These are phyloP conservation scores for Philopotamus ludificatus DNA, from an alignment of 1,140 invertebrate species.

Conservation along the genomic window DNA sequence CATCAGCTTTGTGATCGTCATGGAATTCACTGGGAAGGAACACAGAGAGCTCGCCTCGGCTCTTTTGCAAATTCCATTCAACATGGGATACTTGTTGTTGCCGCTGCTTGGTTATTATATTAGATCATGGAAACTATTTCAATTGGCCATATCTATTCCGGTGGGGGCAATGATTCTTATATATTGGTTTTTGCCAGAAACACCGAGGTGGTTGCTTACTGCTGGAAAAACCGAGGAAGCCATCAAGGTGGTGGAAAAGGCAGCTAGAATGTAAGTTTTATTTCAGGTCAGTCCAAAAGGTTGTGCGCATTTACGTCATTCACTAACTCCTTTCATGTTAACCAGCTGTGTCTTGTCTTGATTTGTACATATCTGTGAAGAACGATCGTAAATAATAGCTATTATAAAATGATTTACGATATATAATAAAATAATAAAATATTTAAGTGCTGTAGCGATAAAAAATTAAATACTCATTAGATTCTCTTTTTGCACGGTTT, in stretches of 20 bases:
- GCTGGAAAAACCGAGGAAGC: conserved; percentile 56
- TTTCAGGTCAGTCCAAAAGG: too few species aligned
- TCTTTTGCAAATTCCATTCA: conserved; percentile 54
- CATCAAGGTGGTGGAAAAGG: conserved; percentile 44
- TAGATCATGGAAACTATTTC: conserved; percentile 45
- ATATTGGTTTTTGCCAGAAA: conserved; percentile 53
- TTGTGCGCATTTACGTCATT: too few species aligned
- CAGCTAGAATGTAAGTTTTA: conserved; percentile 48
- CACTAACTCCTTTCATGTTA: too few species aligned
- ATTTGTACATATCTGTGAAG: too few species aligned
- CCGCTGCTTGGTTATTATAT: conserved; percentile 51
- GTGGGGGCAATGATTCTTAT: conserved; percentile 44
- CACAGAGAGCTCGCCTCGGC: conserved; percentile 56
- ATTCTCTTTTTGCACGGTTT: too few species aligned
- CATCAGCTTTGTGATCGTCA: conserved; percentile 52
- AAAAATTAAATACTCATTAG: too few species aligned
- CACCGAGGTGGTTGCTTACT: conserved; percentile 55
- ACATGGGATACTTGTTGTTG: conserved; percentile 49
- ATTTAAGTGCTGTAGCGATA: too few species aligned
- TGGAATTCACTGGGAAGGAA: conserved; percentile 43
- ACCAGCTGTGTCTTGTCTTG: too few species aligned
- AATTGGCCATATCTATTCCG: conserved; percentile 42
- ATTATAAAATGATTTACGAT: too few species aligned
- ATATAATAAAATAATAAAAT: too few species aligned
- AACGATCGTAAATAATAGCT: too few species aligned